phyloP scores from a whole-genome alignment of 2,113 vertebrate genomes.

The Bombycilla garrulus region DNA sequence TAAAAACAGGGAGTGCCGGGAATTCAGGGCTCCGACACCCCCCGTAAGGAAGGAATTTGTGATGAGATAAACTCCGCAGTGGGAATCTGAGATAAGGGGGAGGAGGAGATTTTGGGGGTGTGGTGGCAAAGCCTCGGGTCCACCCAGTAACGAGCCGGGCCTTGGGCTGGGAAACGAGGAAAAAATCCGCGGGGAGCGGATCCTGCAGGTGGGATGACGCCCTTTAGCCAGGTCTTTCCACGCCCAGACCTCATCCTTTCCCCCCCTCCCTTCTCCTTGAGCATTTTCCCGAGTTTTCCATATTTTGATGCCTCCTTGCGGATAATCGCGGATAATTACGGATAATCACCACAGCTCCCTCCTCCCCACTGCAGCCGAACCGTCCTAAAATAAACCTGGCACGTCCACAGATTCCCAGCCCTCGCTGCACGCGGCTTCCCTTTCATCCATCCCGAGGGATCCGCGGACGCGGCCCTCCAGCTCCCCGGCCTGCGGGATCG shows the following conservation, averaged over 20 bases:
- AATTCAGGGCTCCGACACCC: background rate
- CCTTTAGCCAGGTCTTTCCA: background rate
- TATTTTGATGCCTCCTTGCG: background rate
- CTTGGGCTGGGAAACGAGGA: background rate
- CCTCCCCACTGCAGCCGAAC: background rate
- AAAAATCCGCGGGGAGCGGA: background rate
- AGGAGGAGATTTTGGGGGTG: background rate
- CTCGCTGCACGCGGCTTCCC: background rate
- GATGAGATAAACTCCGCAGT: background rate
- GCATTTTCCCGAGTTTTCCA: background rate
- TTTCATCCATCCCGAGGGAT: background rate
- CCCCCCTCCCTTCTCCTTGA: background rate
- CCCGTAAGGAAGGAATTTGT: background rate
- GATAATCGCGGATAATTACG: background rate
- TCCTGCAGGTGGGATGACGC: too few relatives aligned
- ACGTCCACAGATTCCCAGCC: background rate
- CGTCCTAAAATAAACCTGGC: background rate
- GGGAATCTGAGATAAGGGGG: background rate
- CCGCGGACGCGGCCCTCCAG: background rate
- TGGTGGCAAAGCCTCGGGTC: background rate
- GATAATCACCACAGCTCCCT: background rate
- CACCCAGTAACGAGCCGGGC: background rate
- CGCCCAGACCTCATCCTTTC: background rate
- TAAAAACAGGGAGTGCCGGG: background rate
- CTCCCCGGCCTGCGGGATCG: background rate